These are phyloP conservation scores for Eupithecia dodoneata DNA, from an alignment of 2,888 invertebrate genomes.

Conservation along the genomic window DNA sequence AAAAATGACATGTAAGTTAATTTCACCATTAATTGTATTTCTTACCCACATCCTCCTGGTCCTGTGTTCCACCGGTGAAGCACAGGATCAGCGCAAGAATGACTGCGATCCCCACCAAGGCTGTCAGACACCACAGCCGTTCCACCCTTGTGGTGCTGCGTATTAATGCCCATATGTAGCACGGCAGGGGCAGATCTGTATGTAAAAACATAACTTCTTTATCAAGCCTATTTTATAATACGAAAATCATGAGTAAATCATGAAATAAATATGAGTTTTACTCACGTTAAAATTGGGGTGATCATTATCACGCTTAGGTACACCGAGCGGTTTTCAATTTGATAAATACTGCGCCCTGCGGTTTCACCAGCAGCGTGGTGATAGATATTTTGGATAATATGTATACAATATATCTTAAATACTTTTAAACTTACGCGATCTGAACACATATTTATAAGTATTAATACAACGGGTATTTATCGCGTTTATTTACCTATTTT, in stretches of 20 bases:
- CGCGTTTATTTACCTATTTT: no score
- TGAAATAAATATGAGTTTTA: neutral
- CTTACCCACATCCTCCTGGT: conserved; percentile 12
- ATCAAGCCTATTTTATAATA: neutral
- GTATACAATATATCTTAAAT: no score
- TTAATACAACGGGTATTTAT: no score
- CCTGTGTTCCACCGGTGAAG: conserved; percentile 35
- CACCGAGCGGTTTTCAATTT: no score
- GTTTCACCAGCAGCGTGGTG: no score
- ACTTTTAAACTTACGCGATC: no score
- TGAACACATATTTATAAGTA: no score
- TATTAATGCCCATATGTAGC: conserved; percentile 63
- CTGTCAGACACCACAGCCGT: conserved; percentile 61
- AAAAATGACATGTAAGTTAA: no score
- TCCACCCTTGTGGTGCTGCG: conserved; percentile 69
- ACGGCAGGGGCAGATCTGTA: conserved; percentile 64
- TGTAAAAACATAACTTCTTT: neutral
- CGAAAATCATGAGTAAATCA: neutral
- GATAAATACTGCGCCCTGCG: no score
- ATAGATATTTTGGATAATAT: no score
- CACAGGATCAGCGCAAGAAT: conserved; percentile 57
- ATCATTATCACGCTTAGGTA: no score
- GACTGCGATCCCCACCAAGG: conserved; percentile 55
- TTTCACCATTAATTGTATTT: no score
- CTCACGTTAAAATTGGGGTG: neutral